Base-by-base conservation (phyloP, 2,113 vertebrate genomes). In the Sarotherodon lohbergeri region DNA sequence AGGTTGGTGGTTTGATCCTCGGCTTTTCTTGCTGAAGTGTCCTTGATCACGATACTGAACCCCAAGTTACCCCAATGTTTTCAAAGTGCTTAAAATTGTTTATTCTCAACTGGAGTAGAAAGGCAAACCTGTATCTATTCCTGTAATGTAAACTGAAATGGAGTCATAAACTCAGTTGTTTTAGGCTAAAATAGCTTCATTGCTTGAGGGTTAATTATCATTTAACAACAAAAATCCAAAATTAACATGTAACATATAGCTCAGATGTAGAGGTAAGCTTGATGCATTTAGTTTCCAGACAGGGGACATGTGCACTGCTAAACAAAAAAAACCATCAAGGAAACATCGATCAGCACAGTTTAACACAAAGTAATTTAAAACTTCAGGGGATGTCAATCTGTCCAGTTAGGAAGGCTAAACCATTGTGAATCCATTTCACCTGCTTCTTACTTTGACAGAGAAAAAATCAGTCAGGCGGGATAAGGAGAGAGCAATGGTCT, bases 121-220 rank as follows among this genome's bases (percentile, higher is more conserved):
- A 24, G 36, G 12, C 7, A 0, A n/a, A 66, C 61, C 32, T 41
- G 63, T 68, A 13, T 71, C 39, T 43, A 46, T 71, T 71, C 39
- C 66, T 46, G 7, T 71, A 66, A 39, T 66, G 5, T 71, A 71
- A 71, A 71, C 41, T 46, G 39, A 27, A 73, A 71, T 43, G 12
- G 66, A 43, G 39, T 71, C 0, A 71, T 71, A 71, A 43, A 71
- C 2, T 9, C 3, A 0, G 34, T 41, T 39, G 34, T 71, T 71
- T 71, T 71, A 71, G 36, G 12, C 12, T 71, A 43, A 24, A 71
- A 4, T 71, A 41, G 11, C 63, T 71, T 24, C 36, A n/a, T 71
- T 34, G 32, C 7, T 22, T 71, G 36, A 41, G n/a, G 63, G 12
- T 71, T 71, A 71, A 43, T 43, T 71, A 43, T 43, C 66, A 71